Evolutionary conservation across 2,113 vertebrate species (phyloP), one percentile per base, ranked within the genome.

Genomic region (Neolamprologus falcicula): DNA sequence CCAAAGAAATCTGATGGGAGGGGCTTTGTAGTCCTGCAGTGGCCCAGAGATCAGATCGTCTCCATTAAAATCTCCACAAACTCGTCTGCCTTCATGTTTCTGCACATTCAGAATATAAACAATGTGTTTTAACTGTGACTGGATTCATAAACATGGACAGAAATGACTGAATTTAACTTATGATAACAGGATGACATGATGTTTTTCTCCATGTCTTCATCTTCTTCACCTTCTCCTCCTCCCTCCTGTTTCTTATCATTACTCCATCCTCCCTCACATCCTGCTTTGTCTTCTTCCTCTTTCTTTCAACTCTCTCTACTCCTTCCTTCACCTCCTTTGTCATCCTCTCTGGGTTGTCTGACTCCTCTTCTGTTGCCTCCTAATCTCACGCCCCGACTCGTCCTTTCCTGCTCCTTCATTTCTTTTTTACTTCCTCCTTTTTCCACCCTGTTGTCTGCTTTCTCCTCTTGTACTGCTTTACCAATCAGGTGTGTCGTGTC

Each of bases 401-500:
- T 37, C 19, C 40, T 21, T 47, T 24, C 8, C 26, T 78, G 16
- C 17, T n/a, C 16, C 0, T 76, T 47, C 40, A 26, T 47, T 47
- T 28, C 40, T 19, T 31, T 11, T 13, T 21, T 40, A 4, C 40
- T 7, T 61, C 28, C 12, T 76, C 13, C 24, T 52, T 52, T 16
- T 24, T 11, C 6, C 10, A 12, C 24, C 37, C 50, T 45, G 24
- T 6, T 11, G 9, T 21, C n/a, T 9, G 3, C 33, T 24, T 63
- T 26, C 76, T 37, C 40, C 11, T 21, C 61, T 9, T 42, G 12
- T 24, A 35, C 68, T 26, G 9, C 1, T 2, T n/a, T 55, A 24
- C 52, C 50, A n/a, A 84, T 82, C 37, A 94, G 92, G 92, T 93
- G 88, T 82, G 7, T 66, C 6, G 16, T 53, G 37, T 61, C 84